These are phyloP conservation scores for Polymixis lichenea DNA, from an alignment of 2,888 invertebrate genomes.

Conservation along the genomic window DNA sequence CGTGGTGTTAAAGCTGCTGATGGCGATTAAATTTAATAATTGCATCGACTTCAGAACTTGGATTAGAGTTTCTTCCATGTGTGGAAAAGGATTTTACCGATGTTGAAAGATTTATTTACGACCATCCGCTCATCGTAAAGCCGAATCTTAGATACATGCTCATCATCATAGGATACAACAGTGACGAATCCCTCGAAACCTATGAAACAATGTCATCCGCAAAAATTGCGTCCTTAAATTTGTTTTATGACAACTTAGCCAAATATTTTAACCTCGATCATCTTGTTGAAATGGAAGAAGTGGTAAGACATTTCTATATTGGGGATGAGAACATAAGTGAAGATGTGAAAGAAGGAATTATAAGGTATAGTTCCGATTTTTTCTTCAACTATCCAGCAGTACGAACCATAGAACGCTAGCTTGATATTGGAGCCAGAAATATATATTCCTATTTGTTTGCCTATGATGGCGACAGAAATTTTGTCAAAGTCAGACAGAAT, in stretches of 20 bases:
- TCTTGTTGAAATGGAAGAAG: constrained; percentile 64
- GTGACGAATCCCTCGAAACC: constrained; percentile 62
- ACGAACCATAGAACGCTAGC: constrained; percentile 70
- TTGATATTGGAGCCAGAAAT: constrained; percentile 67
- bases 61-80: constrained; percentile 69
- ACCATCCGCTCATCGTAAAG: constrained; percentile 68
- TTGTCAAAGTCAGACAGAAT: constrained; percentile 68
- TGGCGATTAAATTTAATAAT: constrained; percentile 75
- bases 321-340: constrained; percentile 70
- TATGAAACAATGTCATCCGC: constrained; percentile 56
- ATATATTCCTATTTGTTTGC: constrained; percentile 78
- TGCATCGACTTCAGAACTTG: constrained; percentile 66
- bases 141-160: constrained; percentile 64
- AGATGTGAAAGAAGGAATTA: constrained; percentile 64
- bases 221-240: constrained; percentile 50
- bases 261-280: constrained; percentile 67
- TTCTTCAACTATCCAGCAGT: constrained; percentile 69
- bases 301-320: constrained; percentile 76
- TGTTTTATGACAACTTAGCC: constrained; percentile 57
- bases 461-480: constrained; percentile 77
- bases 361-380: constrained; percentile 74
- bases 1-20: constrained; percentile 75
- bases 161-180: constrained; percentile 72
- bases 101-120: constrained; percentile 69
- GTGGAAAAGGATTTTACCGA: constrained; percentile 72